Evolutionary conservation across 2,888 invertebrate species (phyloP), one percentile per base, ranked within the genome.

Genomic region (Scaptomyza caliginosa): DNA sequence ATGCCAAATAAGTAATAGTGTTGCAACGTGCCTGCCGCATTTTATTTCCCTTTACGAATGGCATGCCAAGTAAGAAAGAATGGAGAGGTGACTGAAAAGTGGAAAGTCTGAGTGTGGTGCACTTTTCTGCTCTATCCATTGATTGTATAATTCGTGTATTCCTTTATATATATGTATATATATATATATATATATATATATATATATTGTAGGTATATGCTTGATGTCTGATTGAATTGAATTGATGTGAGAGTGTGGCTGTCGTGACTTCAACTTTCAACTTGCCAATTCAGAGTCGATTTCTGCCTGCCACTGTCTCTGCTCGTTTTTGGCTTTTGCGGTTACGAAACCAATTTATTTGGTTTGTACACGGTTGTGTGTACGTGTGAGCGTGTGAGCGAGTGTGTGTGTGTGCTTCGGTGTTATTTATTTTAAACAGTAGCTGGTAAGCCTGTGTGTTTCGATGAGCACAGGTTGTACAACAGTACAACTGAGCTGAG

Each of bases 321-420:
- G 58, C 71, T 75, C 65, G 67, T 75, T 85, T 74, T 63, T 72
- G 86, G 86, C 82, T 85, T 81, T 84, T 89, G 90, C 82, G 89
- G 89, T 89, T 86, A 77, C 84, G 82, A 89, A 89, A 89, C 81
- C 89, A 88, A 89, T 89, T 89, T 89, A 89, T 89, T 89, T 88
- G 77, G 79, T 68, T 74, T 73, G 32, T 38, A 8, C 49, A 36
- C 49, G 64, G 13, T 6, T 32, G 32, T 32, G 32, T 16, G 11
- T 0, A 28, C 52, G 45, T 32, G 43, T 34, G 19, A 54, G 16
- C n/a, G 13, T 21, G 43, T 50, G 19, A 38, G 17, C 10, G 32
- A 17, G 32, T 28, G 55, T 34, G 43, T 42, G 50, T 49, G 34
- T 36, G 54, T 51, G 17, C 46, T 21, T 32, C 63, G 70, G 67